Conservation (phyloP, 2,888 invertebrate genomes). For the Xiphydria camelus region DNA sequence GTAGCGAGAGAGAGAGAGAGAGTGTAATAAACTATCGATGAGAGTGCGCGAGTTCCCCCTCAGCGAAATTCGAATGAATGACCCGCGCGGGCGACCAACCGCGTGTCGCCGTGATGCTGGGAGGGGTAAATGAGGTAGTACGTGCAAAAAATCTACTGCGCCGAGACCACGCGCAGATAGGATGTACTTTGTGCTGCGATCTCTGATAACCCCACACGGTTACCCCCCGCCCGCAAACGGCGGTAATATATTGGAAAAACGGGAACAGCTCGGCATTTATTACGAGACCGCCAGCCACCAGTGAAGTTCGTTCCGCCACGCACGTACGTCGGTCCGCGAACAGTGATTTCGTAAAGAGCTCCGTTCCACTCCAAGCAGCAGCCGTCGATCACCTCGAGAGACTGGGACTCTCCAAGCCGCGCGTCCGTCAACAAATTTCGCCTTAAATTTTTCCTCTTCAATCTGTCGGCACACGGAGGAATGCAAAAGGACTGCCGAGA, state of each 20-base stretch:
- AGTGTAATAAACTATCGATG: too few relatives aligned
- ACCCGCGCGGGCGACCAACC: too few relatives aligned
- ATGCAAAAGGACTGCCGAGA: slow-evolving; percentile 74
- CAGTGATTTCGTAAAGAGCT: too few relatives aligned
- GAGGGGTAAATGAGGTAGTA: too few relatives aligned
- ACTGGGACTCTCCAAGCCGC: too few relatives aligned
- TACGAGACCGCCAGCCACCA: neutral
- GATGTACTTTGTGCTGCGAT: slow-evolving; percentile 53
- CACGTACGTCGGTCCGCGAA: neutral
- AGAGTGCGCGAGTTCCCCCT: too few relatives aligned
- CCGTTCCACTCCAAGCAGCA: too few relatives aligned
- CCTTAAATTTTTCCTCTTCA: slow-evolving; percentile 33
- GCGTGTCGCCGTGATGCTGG: too few relatives aligned
- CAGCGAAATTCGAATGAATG: too few relatives aligned
- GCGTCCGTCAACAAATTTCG: neutral
- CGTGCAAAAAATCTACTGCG: too few relatives aligned
- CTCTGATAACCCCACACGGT: slow-evolving; percentile 48
- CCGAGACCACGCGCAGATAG: slow-evolving; percentile 42
- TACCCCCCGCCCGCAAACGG: slow-evolving; percentile 17
- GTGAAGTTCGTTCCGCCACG: neutral
- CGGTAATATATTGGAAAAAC: slow-evolving; percentile 4
- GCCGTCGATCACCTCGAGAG: too few relatives aligned
- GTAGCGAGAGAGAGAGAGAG: too few relatives aligned
- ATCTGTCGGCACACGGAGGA: slow-evolving; percentile 57
- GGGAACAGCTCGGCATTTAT: slow-evolving; percentile 6